These are phyloP conservation scores for Rana temporaria DNA, from an alignment of 2,113 vertebrate genomes.

Conservation along the genomic window DNA sequence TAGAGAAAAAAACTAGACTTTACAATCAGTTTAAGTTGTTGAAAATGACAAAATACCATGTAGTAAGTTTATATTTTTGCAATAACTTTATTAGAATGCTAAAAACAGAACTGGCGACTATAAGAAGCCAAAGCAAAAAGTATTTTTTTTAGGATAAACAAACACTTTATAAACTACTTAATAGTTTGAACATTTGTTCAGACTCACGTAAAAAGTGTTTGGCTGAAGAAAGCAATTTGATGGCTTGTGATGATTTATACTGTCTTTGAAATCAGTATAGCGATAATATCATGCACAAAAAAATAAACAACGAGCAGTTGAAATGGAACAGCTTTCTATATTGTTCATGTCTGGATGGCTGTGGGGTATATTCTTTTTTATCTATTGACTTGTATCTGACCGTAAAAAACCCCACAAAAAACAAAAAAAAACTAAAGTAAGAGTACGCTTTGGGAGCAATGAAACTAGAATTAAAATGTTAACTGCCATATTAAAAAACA, in stretches of 20 bases:
- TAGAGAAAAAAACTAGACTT: too few relatives aligned
- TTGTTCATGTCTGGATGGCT: neutral
- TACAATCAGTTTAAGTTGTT: too few relatives aligned
- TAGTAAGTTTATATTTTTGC: neutral
- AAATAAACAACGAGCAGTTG: neutral
- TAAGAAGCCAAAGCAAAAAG: neutral
- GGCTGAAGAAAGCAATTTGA: slow-evolving; percentile 61
- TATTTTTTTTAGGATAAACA: slow-evolving; percentile 70
- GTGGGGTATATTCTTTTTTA: too few relatives aligned
- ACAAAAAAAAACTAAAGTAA: too few relatives aligned
- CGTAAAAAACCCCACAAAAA: too few relatives aligned
- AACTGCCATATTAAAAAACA: too few relatives aligned
- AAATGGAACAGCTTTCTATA: neutral
- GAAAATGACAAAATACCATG: neutral
- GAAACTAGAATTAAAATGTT: too few relatives aligned
- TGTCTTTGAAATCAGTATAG: neutral
- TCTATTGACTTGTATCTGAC: too few relatives aligned
- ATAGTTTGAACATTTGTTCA: slow-evolving; percentile 72
- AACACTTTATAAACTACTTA: slow-evolving; percentile 67
- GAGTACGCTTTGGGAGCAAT: too few relatives aligned
- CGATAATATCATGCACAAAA: neutral
- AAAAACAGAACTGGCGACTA: neutral
- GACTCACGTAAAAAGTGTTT: slow-evolving; percentile 65
- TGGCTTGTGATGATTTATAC: slow-evolving; percentile 12
- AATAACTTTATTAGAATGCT: too few relatives aligned